Percentiles rank a stretch among this genome's conserved stretches.
Conservation (phyloP, 1,140 invertebrate species). For the Bombus confusus region DNA sequence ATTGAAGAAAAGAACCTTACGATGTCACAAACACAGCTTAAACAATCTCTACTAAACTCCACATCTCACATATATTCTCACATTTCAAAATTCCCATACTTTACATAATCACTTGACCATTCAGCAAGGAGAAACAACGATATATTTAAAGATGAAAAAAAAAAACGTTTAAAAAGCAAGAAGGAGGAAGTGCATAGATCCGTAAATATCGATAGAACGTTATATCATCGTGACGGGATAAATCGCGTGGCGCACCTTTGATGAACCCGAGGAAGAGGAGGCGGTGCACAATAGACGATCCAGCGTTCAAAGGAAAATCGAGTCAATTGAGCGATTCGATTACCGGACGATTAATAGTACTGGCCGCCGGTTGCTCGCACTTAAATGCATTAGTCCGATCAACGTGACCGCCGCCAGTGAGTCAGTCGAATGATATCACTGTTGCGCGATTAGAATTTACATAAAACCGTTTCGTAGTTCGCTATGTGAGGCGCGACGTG, state of each 20-base stretch:
- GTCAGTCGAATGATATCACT: constrained; percentile 66
- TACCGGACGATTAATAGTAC: constrained; percentile 65
- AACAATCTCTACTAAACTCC: not conserved
- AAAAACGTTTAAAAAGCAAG: not conserved
- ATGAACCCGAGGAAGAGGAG: constrained; percentile 46
- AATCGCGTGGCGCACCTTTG: constrained; percentile 27
- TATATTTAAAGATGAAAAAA: not conserved
- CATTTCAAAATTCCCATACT: not conserved
- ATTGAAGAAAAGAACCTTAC: not conserved
- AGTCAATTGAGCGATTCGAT: constrained; percentile 70
- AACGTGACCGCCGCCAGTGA: constrained; percentile 58
- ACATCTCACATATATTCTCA: too few species aligned
- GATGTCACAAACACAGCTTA: not conserved
- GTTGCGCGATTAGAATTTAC: constrained; percentile 55
- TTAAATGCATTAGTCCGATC: constrained; percentile 65
- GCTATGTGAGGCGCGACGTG: not conserved
- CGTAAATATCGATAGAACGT: not conserved
- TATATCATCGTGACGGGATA: not conserved
- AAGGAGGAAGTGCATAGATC: not conserved
- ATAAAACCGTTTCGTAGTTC: constrained; percentile 48
- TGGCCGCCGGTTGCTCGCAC: constrained; percentile 54
- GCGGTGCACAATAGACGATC: constrained; percentile 39
- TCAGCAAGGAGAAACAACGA: not conserved
- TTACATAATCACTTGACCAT: not conserved
- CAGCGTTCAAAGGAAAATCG: constrained; percentile 64